These are phyloP conservation scores for Lampris megalopsis DNA, from an alignment of 2,113 vertebrate genomes.

Conservation along the genomic window DNA sequence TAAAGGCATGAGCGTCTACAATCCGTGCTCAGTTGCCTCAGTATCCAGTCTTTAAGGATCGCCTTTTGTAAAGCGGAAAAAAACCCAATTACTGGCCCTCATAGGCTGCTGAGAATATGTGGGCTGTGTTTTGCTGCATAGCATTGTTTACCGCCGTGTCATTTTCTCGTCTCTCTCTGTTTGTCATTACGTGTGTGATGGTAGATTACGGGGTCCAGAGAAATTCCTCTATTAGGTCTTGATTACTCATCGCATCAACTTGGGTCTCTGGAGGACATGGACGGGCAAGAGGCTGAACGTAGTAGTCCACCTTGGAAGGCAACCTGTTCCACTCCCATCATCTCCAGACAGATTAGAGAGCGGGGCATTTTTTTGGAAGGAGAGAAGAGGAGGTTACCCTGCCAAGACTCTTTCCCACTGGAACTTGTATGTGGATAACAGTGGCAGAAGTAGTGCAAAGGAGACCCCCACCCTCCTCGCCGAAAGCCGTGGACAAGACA, in stretches of 20 bases:
- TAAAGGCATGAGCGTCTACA: slow-evolving; percentile 15
- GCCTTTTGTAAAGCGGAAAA: neutral
- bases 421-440: slow-evolving; percentile 35
- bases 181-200: slow-evolving; percentile 20
- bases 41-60: slow-evolving; percentile 6
- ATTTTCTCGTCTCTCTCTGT: slow-evolving; percentile 15
- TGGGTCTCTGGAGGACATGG: slow-evolving; percentile 26
- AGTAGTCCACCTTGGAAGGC: slow-evolving; percentile 52
- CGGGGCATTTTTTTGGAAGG: slow-evolving; percentile 60
- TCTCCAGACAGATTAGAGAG: slow-evolving; percentile 50
- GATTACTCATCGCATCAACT: slow-evolving; percentile 39
- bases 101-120: slow-evolving; percentile 13
- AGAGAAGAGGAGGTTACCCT: slow-evolving; percentile 8
- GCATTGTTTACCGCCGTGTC: neutral
- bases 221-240: slow-evolving; percentile 35
- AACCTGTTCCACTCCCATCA: slow-evolving; percentile 49
- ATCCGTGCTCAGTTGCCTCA: slow-evolving; percentile 32
- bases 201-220: neutral
- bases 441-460: slow-evolving; percentile 31
- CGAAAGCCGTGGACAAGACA: slow-evolving; percentile 22
- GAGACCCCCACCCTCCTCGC: slow-evolving; percentile 12
- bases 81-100: neutral
- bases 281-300: slow-evolving; percentile 42
- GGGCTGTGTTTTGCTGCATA: slow-evolving; percentile 2
- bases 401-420: slow-evolving; percentile 52